Base-by-base conservation (phyloP, 2,888 invertebrate genomes). In the Cheilosia scutellata region DNA sequence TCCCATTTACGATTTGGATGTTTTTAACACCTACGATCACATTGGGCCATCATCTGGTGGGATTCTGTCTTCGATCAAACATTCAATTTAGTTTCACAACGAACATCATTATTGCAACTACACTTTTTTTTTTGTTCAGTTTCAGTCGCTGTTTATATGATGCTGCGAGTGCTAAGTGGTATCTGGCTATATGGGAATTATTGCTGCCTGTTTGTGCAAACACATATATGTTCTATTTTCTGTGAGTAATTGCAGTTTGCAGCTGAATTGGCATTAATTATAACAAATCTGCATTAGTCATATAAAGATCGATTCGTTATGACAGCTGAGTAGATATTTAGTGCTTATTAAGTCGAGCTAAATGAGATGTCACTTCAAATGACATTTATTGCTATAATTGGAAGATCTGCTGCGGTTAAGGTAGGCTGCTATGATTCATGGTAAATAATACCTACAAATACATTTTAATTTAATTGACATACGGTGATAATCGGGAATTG, bases 11-110 rank as follows among this genome's bases (percentile, higher is more conserved):
- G 77, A 77, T 77, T 70, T 47, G 16, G 66, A 66, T 66, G 60
- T 66, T 83, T 83, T 83, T 83, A 74, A 78, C 78, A 72, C 82
- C 78, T 72, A 29, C 47, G 47, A 6, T 16, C 20, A 20, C 68
- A 76, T 80, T 71, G 58, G 65, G 37, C 49, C 71, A 70, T 76
- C 49, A 70, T 58, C n/a, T 40, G 42, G 40, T 33, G 57, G 40
- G 37, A 40, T 16, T 33, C 7, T 25, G 44, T 3, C 31, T 55
- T 31, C 37, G 29, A 49, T 68, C 57, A 44, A 57, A 47, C 31
- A 55, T 47, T 25, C 58, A 49, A 70, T 58, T 57, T 11, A 5
- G 47, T 49, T 71, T 71, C 71, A 58, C 58, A 71, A 71, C 58
- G 47, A 27, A 60, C 49, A 13, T 71, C 71, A 58, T 71, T 71